Evolutionary conservation across 2,888 invertebrate genomes (phyloP).

Genomic region (Timema cristinae): DNA sequence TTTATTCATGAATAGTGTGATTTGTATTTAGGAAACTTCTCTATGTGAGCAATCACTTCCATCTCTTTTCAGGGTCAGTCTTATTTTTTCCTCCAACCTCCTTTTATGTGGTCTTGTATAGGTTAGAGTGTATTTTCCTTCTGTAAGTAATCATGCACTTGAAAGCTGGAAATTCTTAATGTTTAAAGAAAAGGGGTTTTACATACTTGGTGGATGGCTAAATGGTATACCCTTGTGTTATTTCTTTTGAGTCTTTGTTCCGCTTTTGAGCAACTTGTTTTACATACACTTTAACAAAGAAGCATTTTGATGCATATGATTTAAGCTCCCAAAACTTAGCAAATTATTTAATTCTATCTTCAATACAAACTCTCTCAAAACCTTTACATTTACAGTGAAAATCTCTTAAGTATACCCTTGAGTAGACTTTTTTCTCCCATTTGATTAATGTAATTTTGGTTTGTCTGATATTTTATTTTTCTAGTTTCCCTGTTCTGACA

Average conservation of each 20-base stretch:
- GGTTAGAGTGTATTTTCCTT: too few relatives aligned
- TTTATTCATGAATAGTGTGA: too few relatives aligned
- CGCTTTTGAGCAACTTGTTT: background rate
- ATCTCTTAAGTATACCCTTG: conserved; percentile 9
- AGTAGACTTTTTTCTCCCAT: background rate
- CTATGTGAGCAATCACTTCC: too few relatives aligned
- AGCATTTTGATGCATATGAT: conserved; percentile 11
- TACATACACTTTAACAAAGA: conserved; percentile 1
- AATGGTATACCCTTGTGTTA: too few relatives aligned
- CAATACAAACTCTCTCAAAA: conserved; percentile 3
- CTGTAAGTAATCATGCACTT: too few relatives aligned
- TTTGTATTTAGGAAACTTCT: too few relatives aligned
- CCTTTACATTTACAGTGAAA: conserved; percentile 2
- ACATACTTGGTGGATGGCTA: too few relatives aligned
- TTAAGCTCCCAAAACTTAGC: conserved; percentile 1
- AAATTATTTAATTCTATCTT: conserved; percentile 12
- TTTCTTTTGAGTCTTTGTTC: background rate
- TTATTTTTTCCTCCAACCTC: too few relatives aligned
- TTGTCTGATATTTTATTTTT: conserved; percentile 4
- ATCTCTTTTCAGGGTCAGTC: too few relatives aligned
- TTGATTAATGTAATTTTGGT: conserved; percentile 13
- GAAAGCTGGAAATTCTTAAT: too few relatives aligned
- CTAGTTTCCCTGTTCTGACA: background rate
- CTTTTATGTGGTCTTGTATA: too few relatives aligned
- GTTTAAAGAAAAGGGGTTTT: too few relatives aligned